A percentile compares a stretch with the other conserved stretches of the same genome.
Conservation (phyloP, 2,797 vertebrate genomes). For the Mionectes olivaceus region DNA sequence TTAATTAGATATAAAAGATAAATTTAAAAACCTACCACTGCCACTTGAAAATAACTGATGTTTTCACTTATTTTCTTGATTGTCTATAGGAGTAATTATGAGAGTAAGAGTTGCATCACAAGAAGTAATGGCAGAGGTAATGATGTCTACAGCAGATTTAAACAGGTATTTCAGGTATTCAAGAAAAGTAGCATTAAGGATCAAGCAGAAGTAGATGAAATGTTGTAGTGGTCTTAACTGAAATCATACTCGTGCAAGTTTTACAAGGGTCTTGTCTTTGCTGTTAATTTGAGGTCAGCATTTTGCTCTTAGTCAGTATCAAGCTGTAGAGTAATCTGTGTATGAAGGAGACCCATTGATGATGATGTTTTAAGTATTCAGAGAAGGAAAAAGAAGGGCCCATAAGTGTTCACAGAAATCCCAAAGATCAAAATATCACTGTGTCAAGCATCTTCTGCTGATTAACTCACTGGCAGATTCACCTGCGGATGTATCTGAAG, state of each 20-base stretch:
- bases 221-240: background rate
- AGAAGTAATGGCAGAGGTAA: background rate
- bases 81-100: background rate
- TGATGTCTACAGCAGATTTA: background rate
- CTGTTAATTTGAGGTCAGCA: background rate
- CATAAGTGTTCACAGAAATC: background rate
- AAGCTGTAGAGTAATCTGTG: background rate
- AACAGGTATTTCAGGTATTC: background rate
- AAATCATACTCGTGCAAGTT: background rate
- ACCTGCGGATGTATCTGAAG: background rate
- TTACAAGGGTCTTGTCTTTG: background rate
- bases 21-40: background rate
- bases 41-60: background rate
- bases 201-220: background rate
- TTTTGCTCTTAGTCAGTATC: background rate
- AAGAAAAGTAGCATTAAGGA: background rate
- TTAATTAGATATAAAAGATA: background rate
- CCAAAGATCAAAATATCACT: slow-evolving; percentile 13
- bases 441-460: background rate
- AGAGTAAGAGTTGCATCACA: background rate
- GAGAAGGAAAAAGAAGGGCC: background rate
- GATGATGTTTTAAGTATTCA: background rate
- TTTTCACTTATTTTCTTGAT: background rate
- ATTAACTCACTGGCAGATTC: background rate
- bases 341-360: background rate